A percentile compares a stretch with the other conserved stretches of the same genome.
Evolutionary conservation across 2,888 invertebrate genomes (phyloP).

Genomic region (Lysandra coridon): DNA sequence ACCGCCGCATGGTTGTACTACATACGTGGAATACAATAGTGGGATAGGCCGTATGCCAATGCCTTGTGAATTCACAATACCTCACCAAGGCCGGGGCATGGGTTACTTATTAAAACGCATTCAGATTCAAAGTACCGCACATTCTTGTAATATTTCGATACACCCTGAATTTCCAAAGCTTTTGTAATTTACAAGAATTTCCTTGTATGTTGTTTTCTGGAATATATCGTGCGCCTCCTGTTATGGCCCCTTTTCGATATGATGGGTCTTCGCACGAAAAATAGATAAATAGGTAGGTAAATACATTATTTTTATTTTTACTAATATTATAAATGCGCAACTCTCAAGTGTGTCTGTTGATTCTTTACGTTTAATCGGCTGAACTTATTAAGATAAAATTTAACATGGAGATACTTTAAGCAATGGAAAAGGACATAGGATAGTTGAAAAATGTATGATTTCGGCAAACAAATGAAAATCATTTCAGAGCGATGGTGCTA

Average conservation of each 20-base stretch:
- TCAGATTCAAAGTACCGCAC: conserved; percentile 23
- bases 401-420: background rate
- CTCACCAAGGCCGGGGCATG: conserved; percentile 38
- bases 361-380: background rate
- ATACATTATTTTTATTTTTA: background rate
- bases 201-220: background rate
- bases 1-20: conserved; percentile 1
- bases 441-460: background rate
- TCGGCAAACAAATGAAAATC: background rate
- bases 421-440: background rate
- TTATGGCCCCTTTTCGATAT: background rate
- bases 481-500: background rate
- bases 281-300: background rate
- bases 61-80: conserved; percentile 52
- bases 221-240: background rate
- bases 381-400: background rate
- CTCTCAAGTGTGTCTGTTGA: no score
- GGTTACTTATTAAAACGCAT: conserved; percentile 24
- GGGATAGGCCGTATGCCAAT: conserved; percentile 56
- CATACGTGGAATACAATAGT: conserved; percentile 50
- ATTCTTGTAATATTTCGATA: conserved; percentile 28
- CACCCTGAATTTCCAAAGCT: conserved; percentile 10
- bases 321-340: background rate
- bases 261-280: background rate
- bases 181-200: background rate